These are phyloP conservation scores for Philereme transversata DNA, from an alignment of 2,888 invertebrate species.

Conservation along the genomic window DNA sequence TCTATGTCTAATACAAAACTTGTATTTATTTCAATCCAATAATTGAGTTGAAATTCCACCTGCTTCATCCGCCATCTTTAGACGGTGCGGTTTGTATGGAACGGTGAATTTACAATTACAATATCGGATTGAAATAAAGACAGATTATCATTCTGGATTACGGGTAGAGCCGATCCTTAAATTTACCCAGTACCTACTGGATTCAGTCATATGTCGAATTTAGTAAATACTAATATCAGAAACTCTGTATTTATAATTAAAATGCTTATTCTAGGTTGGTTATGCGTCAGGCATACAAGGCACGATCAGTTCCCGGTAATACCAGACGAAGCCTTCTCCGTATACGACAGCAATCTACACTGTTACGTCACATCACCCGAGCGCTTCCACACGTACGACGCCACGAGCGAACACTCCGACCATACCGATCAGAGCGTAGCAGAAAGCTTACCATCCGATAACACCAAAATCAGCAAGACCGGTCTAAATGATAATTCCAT, in stretches of 20 bases:
- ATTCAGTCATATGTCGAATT: too few relatives aligned
- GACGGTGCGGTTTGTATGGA: too few relatives aligned
- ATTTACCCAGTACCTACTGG: too few relatives aligned
- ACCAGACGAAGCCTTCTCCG: constrained; percentile 85
- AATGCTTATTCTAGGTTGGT: constrained; percentile 82
- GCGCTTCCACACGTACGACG: constrained; percentile 63
- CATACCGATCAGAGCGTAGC: constrained; percentile 76
- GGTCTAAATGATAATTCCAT: constrained; percentile 48
- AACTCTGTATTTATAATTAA: background rate
- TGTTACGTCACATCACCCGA: constrained; percentile 66
- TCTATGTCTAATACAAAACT: too few relatives aligned
- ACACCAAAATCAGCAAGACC: constrained; percentile 53
- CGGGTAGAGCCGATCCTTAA: too few relatives aligned
- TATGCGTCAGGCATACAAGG: constrained; percentile 90
- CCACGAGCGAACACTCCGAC: constrained; percentile 75
- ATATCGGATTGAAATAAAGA: too few relatives aligned
- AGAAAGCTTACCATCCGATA: constrained; percentile 72
- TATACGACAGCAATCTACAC: constrained; percentile 66
- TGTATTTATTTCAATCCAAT: too few relatives aligned
- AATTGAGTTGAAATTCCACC: too few relatives aligned
- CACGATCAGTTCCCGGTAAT: constrained; percentile 91
- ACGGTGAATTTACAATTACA: too few relatives aligned
- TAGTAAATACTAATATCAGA: too few relatives aligned
- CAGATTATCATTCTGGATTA: too few relatives aligned
- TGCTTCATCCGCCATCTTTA: too few relatives aligned